phyloP scores from a whole-genome alignment of 64 coral and sea anemone genomes.

The Trachythela sp. region DNA sequence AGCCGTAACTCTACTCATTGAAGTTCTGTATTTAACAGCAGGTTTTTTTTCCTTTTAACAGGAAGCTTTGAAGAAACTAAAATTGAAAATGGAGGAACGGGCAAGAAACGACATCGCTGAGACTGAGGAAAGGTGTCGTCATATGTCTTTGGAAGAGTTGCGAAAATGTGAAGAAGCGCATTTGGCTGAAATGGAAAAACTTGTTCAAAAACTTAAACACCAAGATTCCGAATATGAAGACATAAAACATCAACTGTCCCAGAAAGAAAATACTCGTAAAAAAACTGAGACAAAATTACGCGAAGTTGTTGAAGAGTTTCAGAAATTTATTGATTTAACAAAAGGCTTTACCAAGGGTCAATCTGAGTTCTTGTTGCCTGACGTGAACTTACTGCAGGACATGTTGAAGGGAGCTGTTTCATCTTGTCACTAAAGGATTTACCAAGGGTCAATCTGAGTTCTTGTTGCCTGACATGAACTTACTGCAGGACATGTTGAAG shows the following conservation, averaged over 20 bases:
- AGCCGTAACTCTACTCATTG: background rate
- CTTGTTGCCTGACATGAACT: constrained; percentile 42
- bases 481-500: constrained; percentile 4
- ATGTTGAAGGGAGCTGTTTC: background rate
- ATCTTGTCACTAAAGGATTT: constrained; percentile 71
- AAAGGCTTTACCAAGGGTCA: constrained; percentile 78
- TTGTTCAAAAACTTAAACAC: constrained; percentile 44
- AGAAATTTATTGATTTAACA: constrained; percentile 85
- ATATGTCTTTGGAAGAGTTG: constrained; percentile 33
- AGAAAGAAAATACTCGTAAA: constrained; percentile 35
- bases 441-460: constrained; percentile 79
- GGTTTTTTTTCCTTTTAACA: constrained; percentile 39
- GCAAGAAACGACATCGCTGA: constrained; percentile 41
- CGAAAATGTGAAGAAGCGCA: constrained; percentile 43
- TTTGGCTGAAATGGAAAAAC: constrained; percentile 49
- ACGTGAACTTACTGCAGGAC: constrained; percentile 30
- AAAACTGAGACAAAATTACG: constrained; percentile 66
- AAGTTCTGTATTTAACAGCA: background rate
- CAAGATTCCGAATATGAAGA: constrained; percentile 40
- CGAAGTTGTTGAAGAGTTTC: constrained; percentile 59
- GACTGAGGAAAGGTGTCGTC: constrained; percentile 66
- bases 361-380: constrained; percentile 60
- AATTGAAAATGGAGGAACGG: constrained; percentile 66
- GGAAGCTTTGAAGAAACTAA: constrained; percentile 51
- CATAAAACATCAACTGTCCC: constrained; percentile 35